phyloP scores from a whole-genome alignment of 2,888 invertebrate species.

The Mimachlamys varia region DNA sequence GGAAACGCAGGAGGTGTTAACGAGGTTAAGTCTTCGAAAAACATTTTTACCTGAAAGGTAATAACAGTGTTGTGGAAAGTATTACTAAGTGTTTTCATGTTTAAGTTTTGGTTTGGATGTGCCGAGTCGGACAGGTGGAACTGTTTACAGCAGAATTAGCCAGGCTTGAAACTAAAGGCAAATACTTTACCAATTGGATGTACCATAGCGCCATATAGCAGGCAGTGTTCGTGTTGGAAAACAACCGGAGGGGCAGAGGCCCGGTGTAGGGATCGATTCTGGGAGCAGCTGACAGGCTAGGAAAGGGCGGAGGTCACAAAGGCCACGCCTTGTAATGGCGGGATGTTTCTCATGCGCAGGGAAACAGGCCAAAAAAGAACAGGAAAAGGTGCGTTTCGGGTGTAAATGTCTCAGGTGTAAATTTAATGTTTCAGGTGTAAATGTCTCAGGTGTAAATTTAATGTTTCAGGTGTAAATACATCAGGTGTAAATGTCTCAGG shows the following conservation, averaged over 20 bases:
- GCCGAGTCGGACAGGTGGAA: not conserved
- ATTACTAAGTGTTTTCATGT: slow-evolving; percentile 21
- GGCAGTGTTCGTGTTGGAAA: not conserved
- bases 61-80: not conserved
- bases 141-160: not conserved
- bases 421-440: not conserved
- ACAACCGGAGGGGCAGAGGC: not conserved
- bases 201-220: not conserved
- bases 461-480: not conserved
- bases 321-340: not conserved
- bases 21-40: slow-evolving; percentile 4
- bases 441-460: not conserved
- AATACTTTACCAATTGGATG: not conserved
- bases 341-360: slow-evolving; percentile 15
- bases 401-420: not conserved
- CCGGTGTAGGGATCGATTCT: not conserved
- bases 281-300: not conserved
- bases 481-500: not conserved
- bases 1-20: not conserved
- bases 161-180: not conserved
- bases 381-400: not conserved
- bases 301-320: not conserved
- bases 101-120: slow-evolving; percentile 10
- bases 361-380: not conserved
- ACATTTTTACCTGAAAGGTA: not conserved